A percentile compares a stretch with the other conserved stretches of the same genome.
These are phyloP conservation scores for Rhagoletis pomonella DNA, from an alignment of 1,140 invertebrate genomes.

Conservation along the genomic window DNA sequence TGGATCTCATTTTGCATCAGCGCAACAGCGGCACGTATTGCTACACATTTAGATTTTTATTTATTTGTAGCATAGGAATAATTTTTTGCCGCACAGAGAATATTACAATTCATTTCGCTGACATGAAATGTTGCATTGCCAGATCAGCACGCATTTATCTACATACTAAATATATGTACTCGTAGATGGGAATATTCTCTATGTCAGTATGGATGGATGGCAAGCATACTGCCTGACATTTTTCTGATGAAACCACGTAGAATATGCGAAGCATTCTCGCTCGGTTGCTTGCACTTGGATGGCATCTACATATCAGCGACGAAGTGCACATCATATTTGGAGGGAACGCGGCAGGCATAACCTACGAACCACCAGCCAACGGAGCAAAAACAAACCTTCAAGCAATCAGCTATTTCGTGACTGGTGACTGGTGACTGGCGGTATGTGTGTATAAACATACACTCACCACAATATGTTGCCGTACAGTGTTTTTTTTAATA, in stretches of 20 bases:
- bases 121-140: constrained; percentile 37
- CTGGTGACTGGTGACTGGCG: not conserved
- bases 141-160: not conserved
- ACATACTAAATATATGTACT: not conserved
- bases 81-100: not conserved
- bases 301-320: not conserved
- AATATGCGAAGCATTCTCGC: constrained; percentile 6
- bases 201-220: too few relatives aligned
- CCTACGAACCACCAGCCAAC: not conserved
- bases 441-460: too few relatives aligned
- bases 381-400: not conserved
- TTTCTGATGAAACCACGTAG: constrained; percentile 42
- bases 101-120: constrained; percentile 6
- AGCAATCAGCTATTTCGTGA: not conserved
- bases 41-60: too few relatives aligned
- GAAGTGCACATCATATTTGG: not conserved
- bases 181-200: too few relatives aligned
- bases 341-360: not conserved
- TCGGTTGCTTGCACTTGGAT: not conserved
- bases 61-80: too few relatives aligned
- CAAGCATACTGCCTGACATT: not conserved
- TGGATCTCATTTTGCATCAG: too few relatives aligned
- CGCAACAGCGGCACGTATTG: too few relatives aligned
- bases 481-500: too few relatives aligned
- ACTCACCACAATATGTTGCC: too few relatives aligned